phyloP scores from a whole-genome alignment of 2,113 vertebrate genomes.

The Zosterops hypoxanthus region DNA sequence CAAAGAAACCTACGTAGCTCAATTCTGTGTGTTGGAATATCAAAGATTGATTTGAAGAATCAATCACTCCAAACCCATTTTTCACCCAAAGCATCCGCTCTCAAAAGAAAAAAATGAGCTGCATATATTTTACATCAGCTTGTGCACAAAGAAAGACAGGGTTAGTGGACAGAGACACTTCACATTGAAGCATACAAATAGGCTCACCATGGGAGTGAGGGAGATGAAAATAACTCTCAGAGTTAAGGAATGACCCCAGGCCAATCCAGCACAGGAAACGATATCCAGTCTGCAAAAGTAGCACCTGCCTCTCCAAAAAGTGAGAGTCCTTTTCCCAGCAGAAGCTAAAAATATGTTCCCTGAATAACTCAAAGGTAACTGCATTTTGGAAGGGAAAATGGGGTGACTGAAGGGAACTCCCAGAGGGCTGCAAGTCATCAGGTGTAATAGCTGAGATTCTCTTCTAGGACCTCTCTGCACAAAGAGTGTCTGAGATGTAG shows the following conservation, averaged over 20 bases:
- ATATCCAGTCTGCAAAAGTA: not conserved
- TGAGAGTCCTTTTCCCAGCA: not conserved
- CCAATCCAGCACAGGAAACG: not conserved
- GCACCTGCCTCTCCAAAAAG: not conserved
- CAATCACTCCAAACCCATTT: not conserved
- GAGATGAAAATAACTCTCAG: not conserved
- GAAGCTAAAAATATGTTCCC: not conserved
- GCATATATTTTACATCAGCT: constrained; percentile 32
- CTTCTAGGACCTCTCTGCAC: not conserved
- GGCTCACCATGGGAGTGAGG: not conserved
- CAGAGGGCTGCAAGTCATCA: not conserved
- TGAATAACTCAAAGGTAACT: constrained; percentile 5
- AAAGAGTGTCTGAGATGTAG: not conserved
- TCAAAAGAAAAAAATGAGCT: not conserved
- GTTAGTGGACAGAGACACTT: not conserved
- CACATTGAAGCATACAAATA: not conserved
- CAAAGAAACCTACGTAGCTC: not conserved
- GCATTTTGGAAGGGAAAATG: not conserved
- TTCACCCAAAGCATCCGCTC: not conserved
- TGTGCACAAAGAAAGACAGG: not conserved
- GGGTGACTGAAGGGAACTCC: not conserved
- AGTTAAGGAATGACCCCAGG: not conserved
- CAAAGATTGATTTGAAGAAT: constrained; percentile 15
- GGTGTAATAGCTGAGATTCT: not conserved
- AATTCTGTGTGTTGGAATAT: not conserved